Evolutionary conservation across 2,797 vertebrate species (phyloP).

Genomic region (Phaenicophaeus curvirostris): DNA sequence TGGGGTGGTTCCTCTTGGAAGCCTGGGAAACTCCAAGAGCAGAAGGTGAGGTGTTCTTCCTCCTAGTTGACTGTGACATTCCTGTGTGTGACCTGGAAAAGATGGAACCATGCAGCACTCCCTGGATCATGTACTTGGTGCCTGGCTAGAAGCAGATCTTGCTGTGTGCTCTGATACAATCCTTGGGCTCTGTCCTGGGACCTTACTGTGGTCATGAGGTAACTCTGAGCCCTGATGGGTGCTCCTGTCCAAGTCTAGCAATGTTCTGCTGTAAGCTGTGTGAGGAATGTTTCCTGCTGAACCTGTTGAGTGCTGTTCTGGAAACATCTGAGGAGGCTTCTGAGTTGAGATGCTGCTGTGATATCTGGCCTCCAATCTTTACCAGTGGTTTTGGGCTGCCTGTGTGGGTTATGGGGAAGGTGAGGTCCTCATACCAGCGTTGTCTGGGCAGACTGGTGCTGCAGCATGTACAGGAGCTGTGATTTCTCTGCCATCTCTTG

Average conservation of each 20-base stretch:
- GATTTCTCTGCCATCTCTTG: neutral
- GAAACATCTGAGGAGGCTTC: neutral
- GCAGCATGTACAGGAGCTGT: neutral
- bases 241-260: accelerated
- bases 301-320: neutral
- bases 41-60: neutral
- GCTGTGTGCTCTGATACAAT: too few species aligned
- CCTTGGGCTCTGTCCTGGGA: neutral
- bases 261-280: neutral
- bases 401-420: neutral
- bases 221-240: neutral
- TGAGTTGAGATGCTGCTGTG: neutral
- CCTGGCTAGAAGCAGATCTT: neutral
- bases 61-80: neutral
- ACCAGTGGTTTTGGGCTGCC: neutral
- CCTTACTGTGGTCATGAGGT: neutral
- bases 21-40: neutral
- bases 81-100: neutral
- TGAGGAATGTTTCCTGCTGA: neutral
- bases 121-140: too few species aligned
- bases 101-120: neutral
- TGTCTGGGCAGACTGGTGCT: neutral
- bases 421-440: accelerated
- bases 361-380: neutral
- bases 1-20: neutral